phyloP scores from a whole-genome alignment of 2,888 invertebrate species.

The Caenorhabditis macrosperma region DNA sequence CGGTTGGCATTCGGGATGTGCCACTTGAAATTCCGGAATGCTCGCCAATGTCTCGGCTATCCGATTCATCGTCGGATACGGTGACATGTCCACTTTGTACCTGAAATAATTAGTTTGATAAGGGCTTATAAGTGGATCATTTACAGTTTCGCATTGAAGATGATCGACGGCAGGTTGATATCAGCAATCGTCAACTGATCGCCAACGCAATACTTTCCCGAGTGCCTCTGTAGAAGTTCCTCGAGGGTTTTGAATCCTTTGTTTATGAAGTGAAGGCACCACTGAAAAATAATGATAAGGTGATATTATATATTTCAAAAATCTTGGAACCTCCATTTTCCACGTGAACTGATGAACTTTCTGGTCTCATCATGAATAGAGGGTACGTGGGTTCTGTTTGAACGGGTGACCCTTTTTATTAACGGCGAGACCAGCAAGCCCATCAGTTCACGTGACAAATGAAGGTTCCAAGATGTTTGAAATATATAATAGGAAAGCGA shows the following conservation, averaged over 20 bases:
- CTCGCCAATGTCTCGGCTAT: slow-evolving; percentile 90
- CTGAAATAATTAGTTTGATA: slow-evolving; percentile 82
- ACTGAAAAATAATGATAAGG: too few relatives aligned
- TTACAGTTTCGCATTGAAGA: slow-evolving; percentile 85
- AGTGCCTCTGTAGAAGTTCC: slow-evolving; percentile 88
- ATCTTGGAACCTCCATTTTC: too few relatives aligned
- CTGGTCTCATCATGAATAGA: too few relatives aligned
- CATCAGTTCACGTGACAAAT: too few relatives aligned
- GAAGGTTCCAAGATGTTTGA: too few relatives aligned
- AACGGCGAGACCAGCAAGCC: too few relatives aligned
- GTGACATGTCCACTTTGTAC: slow-evolving; percentile 92
- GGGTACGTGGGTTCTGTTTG: too few relatives aligned
- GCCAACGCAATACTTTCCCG: slow-evolving; percentile 85
- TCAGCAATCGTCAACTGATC: slow-evolving; percentile 95
- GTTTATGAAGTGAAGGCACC: slow-evolving; percentile 83
- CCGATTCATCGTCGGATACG: slow-evolving; percentile 91
- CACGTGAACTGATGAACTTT: too few relatives aligned
- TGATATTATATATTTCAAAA: too few relatives aligned
- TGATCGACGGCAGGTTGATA: slow-evolving; percentile 94
- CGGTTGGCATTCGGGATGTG: slow-evolving; percentile 90
- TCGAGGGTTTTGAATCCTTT: slow-evolving; percentile 84
- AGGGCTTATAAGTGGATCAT: background rate
- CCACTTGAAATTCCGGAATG: slow-evolving; percentile 91
- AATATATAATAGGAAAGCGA: too few relatives aligned
- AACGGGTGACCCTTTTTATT: too few relatives aligned